phyloP scores from a whole-genome alignment of 2,113 vertebrate species.

The Sclerurus mexicanus region DNA sequence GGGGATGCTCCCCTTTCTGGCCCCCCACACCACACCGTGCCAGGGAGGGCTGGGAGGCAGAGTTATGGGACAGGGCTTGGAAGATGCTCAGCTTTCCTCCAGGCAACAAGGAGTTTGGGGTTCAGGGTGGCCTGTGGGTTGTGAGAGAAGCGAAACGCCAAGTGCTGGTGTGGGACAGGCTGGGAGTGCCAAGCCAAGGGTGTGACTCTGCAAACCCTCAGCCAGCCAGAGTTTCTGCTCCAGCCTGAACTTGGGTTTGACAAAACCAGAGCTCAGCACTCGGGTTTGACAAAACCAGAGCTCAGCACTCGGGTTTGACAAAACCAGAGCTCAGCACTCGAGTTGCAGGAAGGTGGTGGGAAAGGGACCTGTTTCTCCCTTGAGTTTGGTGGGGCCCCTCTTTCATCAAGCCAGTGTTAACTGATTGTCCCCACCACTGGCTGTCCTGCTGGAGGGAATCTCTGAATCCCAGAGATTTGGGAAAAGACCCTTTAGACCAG shows the following conservation, averaged over 20 bases:
- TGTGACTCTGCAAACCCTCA: background rate
- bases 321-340: background rate
- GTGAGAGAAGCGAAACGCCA: background rate
- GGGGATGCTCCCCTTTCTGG: constrained; percentile 37
- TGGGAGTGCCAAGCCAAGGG: background rate
- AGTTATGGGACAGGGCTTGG: background rate
- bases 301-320: background rate
- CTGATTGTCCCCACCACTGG: background rate
- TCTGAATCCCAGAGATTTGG: background rate
- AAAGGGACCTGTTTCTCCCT: background rate
- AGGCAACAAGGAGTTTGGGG: background rate
- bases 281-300: rapidly evolving
- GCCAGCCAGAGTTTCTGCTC: background rate
- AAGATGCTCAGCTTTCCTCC: constrained; percentile 25
- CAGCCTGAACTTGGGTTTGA: background rate
- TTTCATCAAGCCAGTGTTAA: background rate
- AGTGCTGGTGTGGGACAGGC: rapidly evolving
- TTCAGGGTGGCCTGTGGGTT: background rate
- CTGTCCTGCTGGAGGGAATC: too few species aligned
- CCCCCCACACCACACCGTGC: background rate
- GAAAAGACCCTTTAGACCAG: background rate
- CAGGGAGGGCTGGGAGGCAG: constrained; percentile 35
- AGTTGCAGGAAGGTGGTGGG: background rate
- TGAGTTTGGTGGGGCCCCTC: background rate
- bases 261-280: background rate